phyloP scores from a whole-genome alignment of 2,113 vertebrate species.

The Zosterops borbonicus region DNA sequence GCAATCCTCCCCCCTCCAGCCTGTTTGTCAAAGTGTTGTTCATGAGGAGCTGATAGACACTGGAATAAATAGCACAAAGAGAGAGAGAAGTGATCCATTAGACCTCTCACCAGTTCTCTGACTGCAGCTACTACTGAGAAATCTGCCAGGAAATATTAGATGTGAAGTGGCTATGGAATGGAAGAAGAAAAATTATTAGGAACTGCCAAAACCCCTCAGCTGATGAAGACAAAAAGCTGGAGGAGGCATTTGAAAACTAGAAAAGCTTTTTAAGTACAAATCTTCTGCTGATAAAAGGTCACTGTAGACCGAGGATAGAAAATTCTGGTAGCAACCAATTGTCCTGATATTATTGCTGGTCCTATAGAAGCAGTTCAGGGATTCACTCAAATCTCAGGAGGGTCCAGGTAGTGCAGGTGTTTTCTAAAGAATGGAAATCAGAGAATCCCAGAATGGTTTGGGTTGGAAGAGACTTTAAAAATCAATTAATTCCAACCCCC shows the following conservation, averaged over 20 bases:
- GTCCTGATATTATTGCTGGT: not conserved
- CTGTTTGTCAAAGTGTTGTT: not conserved
- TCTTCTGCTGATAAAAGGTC: not conserved
- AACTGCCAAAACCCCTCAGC: not conserved
- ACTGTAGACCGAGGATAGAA: not conserved
- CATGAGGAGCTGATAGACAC: not conserved
- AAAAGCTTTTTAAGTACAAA: not conserved
- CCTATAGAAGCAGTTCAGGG: not conserved
- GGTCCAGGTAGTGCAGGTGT: not conserved
- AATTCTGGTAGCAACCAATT: not conserved
- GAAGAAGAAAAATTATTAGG: not conserved
- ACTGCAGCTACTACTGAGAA: not conserved
- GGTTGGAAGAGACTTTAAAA: not conserved
- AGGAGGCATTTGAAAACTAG: not conserved
- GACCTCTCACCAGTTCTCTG: conserved; percentile 6
- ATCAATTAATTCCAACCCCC: not conserved
- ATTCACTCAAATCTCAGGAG: not conserved
- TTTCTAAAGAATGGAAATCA: not conserved
- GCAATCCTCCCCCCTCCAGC: not conserved
- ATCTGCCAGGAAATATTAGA: not conserved
- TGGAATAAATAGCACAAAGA: not conserved
- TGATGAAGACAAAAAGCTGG: conserved; percentile 1
- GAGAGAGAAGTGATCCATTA: conserved; percentile 9
- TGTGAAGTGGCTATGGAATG: not conserved
- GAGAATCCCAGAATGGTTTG: not conserved